These are phyloP conservation scores for Drosophila neutralis DNA, from an alignment of 2,888 invertebrate genomes.

Conservation along the genomic window DNA sequence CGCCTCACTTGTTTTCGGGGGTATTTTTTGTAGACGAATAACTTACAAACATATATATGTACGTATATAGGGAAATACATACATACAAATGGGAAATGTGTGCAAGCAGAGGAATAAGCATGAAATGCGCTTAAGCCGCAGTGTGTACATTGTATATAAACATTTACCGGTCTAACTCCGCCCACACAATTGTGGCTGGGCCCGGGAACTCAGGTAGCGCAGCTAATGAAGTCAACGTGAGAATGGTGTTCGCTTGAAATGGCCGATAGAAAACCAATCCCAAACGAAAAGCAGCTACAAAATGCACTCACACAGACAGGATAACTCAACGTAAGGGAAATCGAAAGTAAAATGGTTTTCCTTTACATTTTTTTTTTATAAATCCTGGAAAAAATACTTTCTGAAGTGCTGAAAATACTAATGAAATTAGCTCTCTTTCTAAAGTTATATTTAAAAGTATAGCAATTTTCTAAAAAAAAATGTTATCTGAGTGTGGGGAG, in stretches of 20 bases:
- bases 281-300: background rate
- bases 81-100: background rate
- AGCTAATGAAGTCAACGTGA: background rate
- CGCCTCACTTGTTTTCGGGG: conserved; percentile 31
- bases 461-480: background rate
- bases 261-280: background rate
- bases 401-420: background rate
- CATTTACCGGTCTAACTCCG: conserved; percentile 21
- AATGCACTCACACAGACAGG: background rate
- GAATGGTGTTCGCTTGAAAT: background rate
- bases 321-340: background rate
- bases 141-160: background rate
- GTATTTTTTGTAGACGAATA: conserved; percentile 17
- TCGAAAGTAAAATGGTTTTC: background rate
- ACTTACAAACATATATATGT: background rate
- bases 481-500: background rate
- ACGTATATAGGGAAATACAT: background rate
- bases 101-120: background rate
- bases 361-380: background rate
- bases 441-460: no score
- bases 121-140: background rate
- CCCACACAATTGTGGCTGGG: conserved; percentile 5
- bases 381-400: background rate
- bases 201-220: conserved; percentile 1
- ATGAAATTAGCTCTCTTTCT: background rate